Evolutionary conservation across 2,113 vertebrate genomes (phyloP), one percentile per base, ranked within the genome.

Genomic region (Potamarius usumacintae): DNA sequence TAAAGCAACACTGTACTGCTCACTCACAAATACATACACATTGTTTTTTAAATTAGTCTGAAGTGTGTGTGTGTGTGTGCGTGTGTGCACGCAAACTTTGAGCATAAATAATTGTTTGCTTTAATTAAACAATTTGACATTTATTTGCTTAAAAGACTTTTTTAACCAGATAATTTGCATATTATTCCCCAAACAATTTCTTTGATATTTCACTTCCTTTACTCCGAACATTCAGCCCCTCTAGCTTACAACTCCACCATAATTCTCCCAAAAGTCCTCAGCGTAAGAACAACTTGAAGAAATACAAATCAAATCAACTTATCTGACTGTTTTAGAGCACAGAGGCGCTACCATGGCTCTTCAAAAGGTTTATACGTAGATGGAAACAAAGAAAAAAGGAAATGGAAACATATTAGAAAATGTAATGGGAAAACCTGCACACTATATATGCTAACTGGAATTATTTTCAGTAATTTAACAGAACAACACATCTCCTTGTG

Each of bases 81-180:
- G 42, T 42, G 42, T 42, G 42, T 42, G 42, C 42, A 42, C 4
- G 42, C 42, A 42, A 42, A 42, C 42, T 58, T 72, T 30, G 53
- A 25, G n/a, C 57, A 78, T 63, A 58, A 76, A 82, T 67, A 74
- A 34, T 25, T 18, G 42, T 27, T 82, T 85, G 86, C 89, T 92
- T 93, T 92, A 93, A 95, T 93, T 92, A 92, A 91, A 83, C 91
- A 92, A 92, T 85, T 88, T 89, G 88, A 76, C 72, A 82, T 93
- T 91, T 92, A 72, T 52, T 76, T 74, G 91, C 90, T 92, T 91
- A 90, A 92, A 84, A 92, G 89, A 94, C 92, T 58, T 2, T 34
- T 30, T 8, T 80, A 89, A 69, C 22, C 25, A 87, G 22, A 63
- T 62, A 92, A 94, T 94, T 93, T 55, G 85, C 76, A 85, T 90